Conservation (phyloP, 2,888 invertebrate genomes). For the Cynaeus angustus region DNA sequence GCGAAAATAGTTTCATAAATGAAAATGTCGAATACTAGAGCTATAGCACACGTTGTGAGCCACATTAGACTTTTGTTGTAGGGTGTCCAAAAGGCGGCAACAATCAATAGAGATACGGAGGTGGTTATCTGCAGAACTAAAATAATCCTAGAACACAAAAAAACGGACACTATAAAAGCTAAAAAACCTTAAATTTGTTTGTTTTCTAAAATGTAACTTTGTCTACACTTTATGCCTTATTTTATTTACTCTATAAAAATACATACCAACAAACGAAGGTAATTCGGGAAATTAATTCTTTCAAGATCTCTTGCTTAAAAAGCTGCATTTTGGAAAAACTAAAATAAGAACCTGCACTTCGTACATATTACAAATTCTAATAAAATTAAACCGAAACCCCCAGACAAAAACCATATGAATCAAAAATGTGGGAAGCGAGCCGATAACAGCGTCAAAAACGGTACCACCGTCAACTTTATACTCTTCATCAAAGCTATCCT, state of each 20-base stretch:
- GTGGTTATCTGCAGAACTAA: constrained; percentile 19
- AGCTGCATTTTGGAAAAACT: constrained; percentile 16
- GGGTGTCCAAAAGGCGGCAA: constrained; percentile 60
- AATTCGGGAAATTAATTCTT: no score
- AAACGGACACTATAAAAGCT: no score
- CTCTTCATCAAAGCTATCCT: constrained; percentile 53
- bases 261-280: no score
- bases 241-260: no score
- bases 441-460: constrained; percentile 48
- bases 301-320: not conserved
- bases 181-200: no score
- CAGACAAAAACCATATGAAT: constrained; percentile 55
- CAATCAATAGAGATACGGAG: constrained; percentile 51
- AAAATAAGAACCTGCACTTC: constrained; percentile 1
- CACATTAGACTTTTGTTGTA: constrained; percentile 56
- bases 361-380: not conserved
- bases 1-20: constrained; percentile 54
- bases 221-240: no score
- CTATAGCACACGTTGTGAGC: constrained; percentile 53
- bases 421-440: constrained; percentile 49
- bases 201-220: no score
- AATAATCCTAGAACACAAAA: no score
- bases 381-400: constrained; percentile 50
- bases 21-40: constrained; percentile 54
- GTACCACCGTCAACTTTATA: constrained; percentile 13